Conservation (phyloP, 1,140 invertebrate species). For the Scaptomyza graminum region DNA sequence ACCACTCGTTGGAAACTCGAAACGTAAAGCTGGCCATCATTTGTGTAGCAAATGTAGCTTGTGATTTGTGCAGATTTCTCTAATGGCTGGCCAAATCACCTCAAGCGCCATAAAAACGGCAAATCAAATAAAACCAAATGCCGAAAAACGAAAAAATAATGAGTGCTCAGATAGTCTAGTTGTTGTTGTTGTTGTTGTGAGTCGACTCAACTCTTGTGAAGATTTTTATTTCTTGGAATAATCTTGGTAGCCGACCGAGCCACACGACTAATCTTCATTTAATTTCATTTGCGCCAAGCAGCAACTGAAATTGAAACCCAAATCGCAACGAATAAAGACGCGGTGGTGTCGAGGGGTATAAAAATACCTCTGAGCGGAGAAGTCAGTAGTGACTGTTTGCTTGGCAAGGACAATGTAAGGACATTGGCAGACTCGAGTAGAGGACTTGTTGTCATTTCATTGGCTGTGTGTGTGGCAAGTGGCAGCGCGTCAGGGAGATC, state of each 20-base stretch:
- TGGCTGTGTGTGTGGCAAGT: constrained; percentile 57
- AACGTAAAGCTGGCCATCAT: constrained; percentile 67
- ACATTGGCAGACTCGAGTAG: constrained; percentile 49
- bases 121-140: constrained; percentile 62
- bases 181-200: constrained; percentile 9
- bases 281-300: constrained; percentile 82
- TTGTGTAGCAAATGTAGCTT: constrained; percentile 76
- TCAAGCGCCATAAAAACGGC: constrained; percentile 76
- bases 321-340: constrained; percentile 42
- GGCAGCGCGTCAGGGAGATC: constrained; percentile 64
- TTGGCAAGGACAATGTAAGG: constrained; percentile 76
- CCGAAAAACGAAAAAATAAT: constrained; percentile 61
- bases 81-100: constrained; percentile 65
- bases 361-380: constrained; percentile 34
- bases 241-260: constrained; percentile 60
- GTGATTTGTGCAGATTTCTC: constrained; percentile 67
- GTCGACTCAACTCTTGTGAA: constrained; percentile 23
- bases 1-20: too few relatives aligned
- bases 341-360: not conserved
- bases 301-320: constrained; percentile 73
- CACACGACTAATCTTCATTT: constrained; percentile 82
- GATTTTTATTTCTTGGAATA: constrained; percentile 82
- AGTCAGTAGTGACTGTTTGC: constrained; percentile 35
- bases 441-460: constrained; percentile 60
- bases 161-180: constrained; percentile 39